A percentile compares a stretch with the other conserved stretches of the same genome.
These are phyloP conservation scores for Drosophila subobscura DNA, from an alignment of 1,140 invertebrate species.

Conservation along the genomic window DNA sequence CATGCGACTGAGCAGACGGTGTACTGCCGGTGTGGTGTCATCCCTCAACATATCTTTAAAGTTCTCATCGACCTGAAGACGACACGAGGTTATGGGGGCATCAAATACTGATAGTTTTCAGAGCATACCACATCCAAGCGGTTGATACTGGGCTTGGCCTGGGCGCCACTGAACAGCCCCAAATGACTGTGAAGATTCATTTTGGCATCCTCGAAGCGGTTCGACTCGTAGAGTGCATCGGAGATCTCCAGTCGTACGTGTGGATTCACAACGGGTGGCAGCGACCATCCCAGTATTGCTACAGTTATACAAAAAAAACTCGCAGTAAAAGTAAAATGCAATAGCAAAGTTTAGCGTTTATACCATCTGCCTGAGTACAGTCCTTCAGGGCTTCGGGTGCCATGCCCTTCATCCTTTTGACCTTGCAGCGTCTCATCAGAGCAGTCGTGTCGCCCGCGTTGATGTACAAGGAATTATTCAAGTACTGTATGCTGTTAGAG, in stretches of 20 bases:
- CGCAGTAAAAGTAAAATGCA: no score
- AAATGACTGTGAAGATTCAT: constrained; percentile 38
- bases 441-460: constrained; percentile 10
- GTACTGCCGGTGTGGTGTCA: constrained; percentile 32
- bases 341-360: no score
- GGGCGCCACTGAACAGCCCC: constrained; percentile 16
- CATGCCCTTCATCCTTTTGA: constrained; percentile 39
- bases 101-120: neutral
- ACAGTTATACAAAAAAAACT: neutral
- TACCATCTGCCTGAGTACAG: constrained; percentile 47
- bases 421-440: constrained; percentile 43
- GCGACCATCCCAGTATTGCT: constrained; percentile 13
- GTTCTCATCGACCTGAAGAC: constrained; percentile 47
- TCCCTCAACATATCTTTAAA: constrained; percentile 45
- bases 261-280: neutral
- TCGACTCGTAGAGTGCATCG: constrained; percentile 63
- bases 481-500: constrained; percentile 28
- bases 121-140: constrained; percentile 53
- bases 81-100: neutral
- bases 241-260: constrained; percentile 48
- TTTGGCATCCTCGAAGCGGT: constrained; percentile 64
- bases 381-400: constrained; percentile 56
- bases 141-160: constrained; percentile 31
- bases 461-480: constrained; percentile 48
- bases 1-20: constrained; percentile 48